Base-by-base conservation (phyloP, 2,888 invertebrate genomes). In the Heliconius erato region DNA sequence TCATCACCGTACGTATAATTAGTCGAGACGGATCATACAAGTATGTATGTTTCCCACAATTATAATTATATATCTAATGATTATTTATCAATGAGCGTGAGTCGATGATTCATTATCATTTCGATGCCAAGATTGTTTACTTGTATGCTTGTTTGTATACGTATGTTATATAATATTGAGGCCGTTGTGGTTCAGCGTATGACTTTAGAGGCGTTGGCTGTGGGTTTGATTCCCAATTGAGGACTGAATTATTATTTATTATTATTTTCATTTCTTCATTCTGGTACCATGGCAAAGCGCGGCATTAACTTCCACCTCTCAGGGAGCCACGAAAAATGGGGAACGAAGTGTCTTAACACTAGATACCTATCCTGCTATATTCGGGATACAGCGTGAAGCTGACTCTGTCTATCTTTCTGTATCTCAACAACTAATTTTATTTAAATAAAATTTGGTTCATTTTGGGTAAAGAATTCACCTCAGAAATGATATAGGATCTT, bases 21-120 rank as follows among this genome's bases (percentile, higher is more conserved):
- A 72, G 44, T 63, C 35, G 76, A 63, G 35, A 76, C 76, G 63
- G 63, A 76, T 63, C 63, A 40, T 16, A 19, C 26, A 72, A 68
- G 49, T 59, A 63, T 63, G n/a, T 63, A 40, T 59, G 44, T 76
- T 76, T 80, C 80, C 59, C 76, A 80, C 80, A 76, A 65, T 80
- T 76, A 80, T 76, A 59, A 69, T 74, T 68, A 59, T 72, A 63
- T n/a, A 72, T 79, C n/a, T 67, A 80, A 68, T 80, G 28, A 35
- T 74, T 76, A 80, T 76, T 23, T 76, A 80, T 80, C 54, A 76
- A 76, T 68, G 54, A 68, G 74, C 67, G n/a, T 44, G 71, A 63
- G 71, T 49, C 44, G 40, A 26, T 74, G 74, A 74, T 67, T 74
- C 49, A 74, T 54, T n/a, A 67, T 49, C 23, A 49, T 77, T 67